These are phyloP conservation scores for Pseudochaenichthys georgianus DNA, from an alignment of 2,797 vertebrate genomes.

Conservation along the genomic window DNA sequence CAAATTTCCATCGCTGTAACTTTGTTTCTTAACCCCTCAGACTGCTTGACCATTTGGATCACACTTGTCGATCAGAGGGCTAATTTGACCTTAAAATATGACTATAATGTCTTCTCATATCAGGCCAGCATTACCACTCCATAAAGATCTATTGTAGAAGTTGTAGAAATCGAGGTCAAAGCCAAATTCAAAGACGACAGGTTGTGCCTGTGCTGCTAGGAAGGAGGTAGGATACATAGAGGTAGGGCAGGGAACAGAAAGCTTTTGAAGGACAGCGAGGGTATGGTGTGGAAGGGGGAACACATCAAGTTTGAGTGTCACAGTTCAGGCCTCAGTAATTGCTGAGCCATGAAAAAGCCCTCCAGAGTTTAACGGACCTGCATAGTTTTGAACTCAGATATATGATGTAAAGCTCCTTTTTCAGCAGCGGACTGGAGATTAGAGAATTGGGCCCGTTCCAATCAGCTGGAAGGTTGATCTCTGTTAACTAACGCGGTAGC, in stretches of 20 bases:
- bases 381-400: constrained; percentile 44
- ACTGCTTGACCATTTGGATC: no score
- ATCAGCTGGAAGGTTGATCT: constrained; percentile 46
- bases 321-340: constrained; percentile 55
- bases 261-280: constrained; percentile 62
- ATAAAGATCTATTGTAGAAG: not conserved
- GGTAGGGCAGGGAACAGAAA: constrained; percentile 52
- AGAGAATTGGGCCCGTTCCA: constrained; percentile 28
- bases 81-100: no score
- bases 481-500: constrained; percentile 14
- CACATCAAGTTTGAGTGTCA: constrained; percentile 66
- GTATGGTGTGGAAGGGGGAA: constrained; percentile 63
- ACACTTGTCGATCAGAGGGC: no score
- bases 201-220: constrained; percentile 39
- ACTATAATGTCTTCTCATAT: no score
- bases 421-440: constrained; percentile 18
- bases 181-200: constrained; percentile 50
- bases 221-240: constrained; percentile 49
- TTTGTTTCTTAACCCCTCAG: no score
- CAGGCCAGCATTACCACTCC: no score
- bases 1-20: no score
- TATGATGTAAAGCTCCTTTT: constrained; percentile 21
- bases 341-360: constrained; percentile 64
- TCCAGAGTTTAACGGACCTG: constrained; percentile 57
- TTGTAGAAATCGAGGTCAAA: not conserved